Percentiles rank a stretch among this genome's conserved stretches.
Conservation (phyloP, 1,140 invertebrate genomes). For the Andricus grossulariae region DNA sequence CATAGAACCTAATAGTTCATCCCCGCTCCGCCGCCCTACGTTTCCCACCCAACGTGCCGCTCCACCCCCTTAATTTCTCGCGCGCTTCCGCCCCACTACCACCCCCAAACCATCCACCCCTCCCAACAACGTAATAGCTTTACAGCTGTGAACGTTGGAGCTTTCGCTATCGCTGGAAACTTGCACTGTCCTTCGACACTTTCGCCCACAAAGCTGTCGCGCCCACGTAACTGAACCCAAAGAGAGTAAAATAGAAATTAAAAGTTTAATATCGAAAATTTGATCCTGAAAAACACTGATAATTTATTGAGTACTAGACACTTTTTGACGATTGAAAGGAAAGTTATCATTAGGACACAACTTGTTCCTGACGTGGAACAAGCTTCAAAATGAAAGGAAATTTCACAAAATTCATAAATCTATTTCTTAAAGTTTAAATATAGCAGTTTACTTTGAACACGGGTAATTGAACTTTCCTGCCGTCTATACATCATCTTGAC, state of each 20-base stretch:
- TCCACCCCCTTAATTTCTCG: slow-evolving; percentile 4
- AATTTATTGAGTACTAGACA: too few relatives aligned
- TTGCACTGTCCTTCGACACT: slow-evolving; percentile 68
- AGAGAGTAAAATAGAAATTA: slow-evolving; percentile 6
- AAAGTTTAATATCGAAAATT: not conserved
- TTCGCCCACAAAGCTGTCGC: slow-evolving; percentile 52
- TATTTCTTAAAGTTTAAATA: not conserved
- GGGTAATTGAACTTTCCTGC: slow-evolving; percentile 64
- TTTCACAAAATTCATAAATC: not conserved
- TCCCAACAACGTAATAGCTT: slow-evolving; percentile 66
- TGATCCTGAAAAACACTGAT: too few relatives aligned
- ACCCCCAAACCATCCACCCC: slow-evolving; percentile 38
- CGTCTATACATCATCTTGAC: slow-evolving; percentile 62
- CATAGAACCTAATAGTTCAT: slow-evolving; percentile 44
- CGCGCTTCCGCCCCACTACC: not conserved
- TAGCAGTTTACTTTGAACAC: slow-evolving; percentile 10
- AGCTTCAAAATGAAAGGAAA: too few relatives aligned
- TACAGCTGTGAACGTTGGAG: slow-evolving; percentile 62
- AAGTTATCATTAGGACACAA: too few relatives aligned
- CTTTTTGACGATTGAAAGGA: too few relatives aligned
- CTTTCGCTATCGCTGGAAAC: slow-evolving; percentile 73
- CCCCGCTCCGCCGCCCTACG: slow-evolving; percentile 37
- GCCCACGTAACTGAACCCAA: slow-evolving; percentile 32
- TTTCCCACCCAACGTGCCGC: slow-evolving; percentile 36
- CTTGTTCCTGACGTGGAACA: too few relatives aligned